Evolutionary conservation across 2,113 vertebrate species (phyloP).

Genomic region (Periophthalmodon schlosseri): DNA sequence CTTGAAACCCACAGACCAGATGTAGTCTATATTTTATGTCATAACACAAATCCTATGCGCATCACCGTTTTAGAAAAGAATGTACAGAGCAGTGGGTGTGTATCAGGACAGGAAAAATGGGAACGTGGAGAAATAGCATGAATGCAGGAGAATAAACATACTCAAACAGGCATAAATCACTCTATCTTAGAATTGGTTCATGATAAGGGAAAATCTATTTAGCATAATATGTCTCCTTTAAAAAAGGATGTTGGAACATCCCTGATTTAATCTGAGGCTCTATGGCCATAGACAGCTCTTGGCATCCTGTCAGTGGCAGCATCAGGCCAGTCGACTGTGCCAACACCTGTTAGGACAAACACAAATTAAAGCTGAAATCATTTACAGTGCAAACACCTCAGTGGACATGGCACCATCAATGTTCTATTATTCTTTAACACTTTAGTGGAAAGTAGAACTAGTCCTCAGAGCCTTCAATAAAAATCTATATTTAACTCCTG

Average conservation of each 20-base stretch:
- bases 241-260: neutral
- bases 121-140: too few relatives aligned
- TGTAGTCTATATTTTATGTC: too few relatives aligned
- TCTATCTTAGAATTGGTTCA: too few relatives aligned
- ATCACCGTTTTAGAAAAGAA: too few relatives aligned
- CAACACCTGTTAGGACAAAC: constrained; percentile 35
- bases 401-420: constrained; percentile 53
- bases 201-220: too few relatives aligned
- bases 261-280: constrained; percentile 46
- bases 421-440: constrained; percentile 65
- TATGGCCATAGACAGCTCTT: constrained; percentile 48
- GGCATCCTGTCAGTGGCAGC: constrained; percentile 41
- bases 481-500: constrained; percentile 71
- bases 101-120: too few relatives aligned
- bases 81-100: too few relatives aligned
- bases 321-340: constrained; percentile 35
- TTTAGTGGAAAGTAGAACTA: constrained; percentile 66
- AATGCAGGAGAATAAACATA: too few relatives aligned
- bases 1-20: too few relatives aligned
- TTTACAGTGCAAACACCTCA: constrained; percentile 62
- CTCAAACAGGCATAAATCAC: too few relatives aligned
- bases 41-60: too few relatives aligned
- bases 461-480: constrained; percentile 60
- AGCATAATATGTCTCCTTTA: too few relatives aligned
- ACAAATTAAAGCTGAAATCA: constrained; percentile 48